Evolutionary conservation across 2,113 vertebrate genomes (phyloP).

Genomic region (Muscicapa adusta): DNA sequence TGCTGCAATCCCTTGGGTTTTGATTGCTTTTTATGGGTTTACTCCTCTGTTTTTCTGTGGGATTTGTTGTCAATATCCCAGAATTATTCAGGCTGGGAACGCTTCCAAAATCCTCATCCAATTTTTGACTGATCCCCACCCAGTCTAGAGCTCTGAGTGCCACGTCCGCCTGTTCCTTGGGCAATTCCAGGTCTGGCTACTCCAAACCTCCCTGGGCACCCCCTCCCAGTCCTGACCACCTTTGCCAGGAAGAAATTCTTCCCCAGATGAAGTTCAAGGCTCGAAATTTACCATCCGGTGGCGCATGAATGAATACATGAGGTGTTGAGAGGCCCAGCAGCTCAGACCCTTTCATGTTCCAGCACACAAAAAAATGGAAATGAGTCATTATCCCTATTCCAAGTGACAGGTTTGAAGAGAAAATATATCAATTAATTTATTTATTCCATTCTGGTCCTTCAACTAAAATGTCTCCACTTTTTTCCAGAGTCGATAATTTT

Average conservation of each 20-base stretch:
- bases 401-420: neutral
- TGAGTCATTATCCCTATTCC: accelerated
- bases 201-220: neutral
- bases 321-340: accelerated
- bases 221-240: neutral
- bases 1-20: neutral
- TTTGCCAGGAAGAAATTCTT: neutral
- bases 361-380: neutral
- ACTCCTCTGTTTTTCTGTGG: neutral
- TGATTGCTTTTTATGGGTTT: neutral
- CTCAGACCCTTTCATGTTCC: accelerated
- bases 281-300: neutral
- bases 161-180: accelerated
- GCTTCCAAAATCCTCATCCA: accelerated
- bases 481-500: accelerated
- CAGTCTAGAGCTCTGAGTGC: neutral
- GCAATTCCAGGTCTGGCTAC: neutral
- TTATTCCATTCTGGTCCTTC: neutral
- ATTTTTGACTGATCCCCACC: accelerated
- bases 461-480: neutral
- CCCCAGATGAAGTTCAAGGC: neutral
- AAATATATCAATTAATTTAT: neutral
- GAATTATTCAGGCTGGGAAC: accelerated
- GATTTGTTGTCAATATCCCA: too few species aligned
- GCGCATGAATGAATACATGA: too few species aligned